A percentile compares a stretch with the other conserved stretches of the same genome.
Evolutionary conservation across 1,140 invertebrate genomes (phyloP).

Genomic region (Leptoteleia sp.): DNA sequence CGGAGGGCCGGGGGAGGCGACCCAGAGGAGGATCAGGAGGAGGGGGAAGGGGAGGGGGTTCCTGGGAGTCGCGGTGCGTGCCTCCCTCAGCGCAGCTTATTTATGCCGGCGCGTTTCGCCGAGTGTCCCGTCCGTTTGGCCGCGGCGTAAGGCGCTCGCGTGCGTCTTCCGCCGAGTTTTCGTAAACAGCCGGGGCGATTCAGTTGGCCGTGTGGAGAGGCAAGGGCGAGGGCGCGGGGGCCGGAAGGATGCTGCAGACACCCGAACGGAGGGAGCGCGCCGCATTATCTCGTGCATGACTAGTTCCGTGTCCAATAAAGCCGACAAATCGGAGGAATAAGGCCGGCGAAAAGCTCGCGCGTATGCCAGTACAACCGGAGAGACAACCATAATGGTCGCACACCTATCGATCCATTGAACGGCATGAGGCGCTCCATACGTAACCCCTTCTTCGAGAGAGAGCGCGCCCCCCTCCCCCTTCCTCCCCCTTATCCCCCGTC

Average conservation of each 20-base stretch:
- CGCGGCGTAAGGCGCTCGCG: constrained; percentile 2
- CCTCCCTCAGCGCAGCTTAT: constrained; percentile 26
- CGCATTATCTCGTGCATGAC: constrained; percentile 39
- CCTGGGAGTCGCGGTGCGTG: neutral
- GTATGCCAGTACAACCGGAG: constrained; percentile 37
- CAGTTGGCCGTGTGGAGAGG: constrained; percentile 7
- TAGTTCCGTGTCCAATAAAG: constrained; percentile 54
- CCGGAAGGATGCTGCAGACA: constrained; percentile 22
- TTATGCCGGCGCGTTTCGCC: constrained; percentile 15
- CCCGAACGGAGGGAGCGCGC: constrained; percentile 13
- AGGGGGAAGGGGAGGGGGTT: no score
- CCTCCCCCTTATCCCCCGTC: no score
- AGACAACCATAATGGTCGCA: constrained; percentile 58
- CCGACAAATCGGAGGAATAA: constrained; percentile 55
- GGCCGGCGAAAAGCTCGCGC: constrained; percentile 39
- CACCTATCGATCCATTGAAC: constrained; percentile 61
- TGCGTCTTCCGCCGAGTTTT: constrained; percentile 42
- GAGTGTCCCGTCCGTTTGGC: constrained; percentile 15
- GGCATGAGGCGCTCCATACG: constrained; percentile 47
- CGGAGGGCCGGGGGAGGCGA: no score
- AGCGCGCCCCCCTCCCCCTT: no score
- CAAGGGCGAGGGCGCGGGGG: neutral
- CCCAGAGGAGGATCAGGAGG: no score
- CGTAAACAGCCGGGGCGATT: constrained; percentile 28
- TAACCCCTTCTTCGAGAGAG: constrained; percentile 40